Conservation (phyloP, 2,113 vertebrate species). For the Pseudorectes ferrugineus region DNA sequence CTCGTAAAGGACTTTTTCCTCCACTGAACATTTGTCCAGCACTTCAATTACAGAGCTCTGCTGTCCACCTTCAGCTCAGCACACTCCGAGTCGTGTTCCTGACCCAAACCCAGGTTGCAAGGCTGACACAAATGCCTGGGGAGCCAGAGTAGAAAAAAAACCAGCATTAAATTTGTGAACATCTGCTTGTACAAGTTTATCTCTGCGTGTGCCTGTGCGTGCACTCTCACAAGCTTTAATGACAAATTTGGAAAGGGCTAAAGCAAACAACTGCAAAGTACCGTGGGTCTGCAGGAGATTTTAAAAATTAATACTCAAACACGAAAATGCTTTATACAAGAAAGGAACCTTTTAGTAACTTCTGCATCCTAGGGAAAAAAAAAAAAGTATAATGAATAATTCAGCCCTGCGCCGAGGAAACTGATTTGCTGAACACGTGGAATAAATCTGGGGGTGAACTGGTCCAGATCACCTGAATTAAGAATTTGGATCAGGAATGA, state of each 20-base stretch:
- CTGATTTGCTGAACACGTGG: slow-evolving; percentile 33
- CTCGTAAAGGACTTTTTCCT: neutral
- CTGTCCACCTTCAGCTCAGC: neutral
- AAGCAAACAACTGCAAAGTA: neutral
- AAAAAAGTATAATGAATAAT: slow-evolving; percentile 39
- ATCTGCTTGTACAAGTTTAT: neutral
- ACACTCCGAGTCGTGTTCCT: neutral
- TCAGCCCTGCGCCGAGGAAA: neutral
- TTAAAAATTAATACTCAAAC: slow-evolving; percentile 66
- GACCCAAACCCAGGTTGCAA: accelerated
- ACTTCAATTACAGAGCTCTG: neutral
- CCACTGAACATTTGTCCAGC: neutral
- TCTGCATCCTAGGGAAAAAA: neutral
- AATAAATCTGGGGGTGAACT: neutral
- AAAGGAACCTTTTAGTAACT: slow-evolving; percentile 55
- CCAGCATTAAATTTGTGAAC: neutral
- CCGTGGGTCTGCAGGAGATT: neutral
- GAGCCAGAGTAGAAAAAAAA: neutral
- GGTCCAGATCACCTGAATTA: neutral
- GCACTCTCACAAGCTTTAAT: neutral
- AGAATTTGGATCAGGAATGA: neutral
- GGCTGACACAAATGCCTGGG: neutral
- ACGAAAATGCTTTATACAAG: slow-evolving; percentile 58
- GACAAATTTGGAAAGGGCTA: neutral
- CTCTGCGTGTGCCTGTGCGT: neutral